These are phyloP conservation scores for Lepidostoma basale DNA, from an alignment of 1,140 invertebrate species.

Conservation along the genomic window DNA sequence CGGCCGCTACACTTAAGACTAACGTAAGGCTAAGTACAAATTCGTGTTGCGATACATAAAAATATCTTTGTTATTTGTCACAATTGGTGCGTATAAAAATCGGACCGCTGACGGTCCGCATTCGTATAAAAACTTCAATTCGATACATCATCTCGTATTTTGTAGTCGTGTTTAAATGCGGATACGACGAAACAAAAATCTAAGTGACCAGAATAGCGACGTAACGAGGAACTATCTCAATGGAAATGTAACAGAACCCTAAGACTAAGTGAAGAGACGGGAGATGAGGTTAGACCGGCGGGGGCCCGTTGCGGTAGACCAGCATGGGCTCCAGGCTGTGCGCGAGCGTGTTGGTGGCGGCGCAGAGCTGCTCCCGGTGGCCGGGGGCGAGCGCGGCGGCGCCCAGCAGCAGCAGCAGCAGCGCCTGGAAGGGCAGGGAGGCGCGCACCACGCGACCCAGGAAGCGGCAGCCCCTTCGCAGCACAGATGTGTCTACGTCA, in stretches of 20 bases:
- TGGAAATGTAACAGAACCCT: constrained; percentile 35
- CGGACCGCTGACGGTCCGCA: constrained; percentile 6
- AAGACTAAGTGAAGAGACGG: constrained; percentile 8
- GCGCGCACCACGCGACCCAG: constrained; percentile 85
- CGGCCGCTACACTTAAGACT: constrained; percentile 32
- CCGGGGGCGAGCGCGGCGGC: constrained; percentile 86
- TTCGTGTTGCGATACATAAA: constrained; percentile 36
- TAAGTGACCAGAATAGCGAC: constrained; percentile 14
- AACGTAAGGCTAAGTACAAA: constrained; percentile 45
- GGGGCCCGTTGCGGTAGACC: constrained; percentile 86
- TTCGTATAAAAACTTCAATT: constrained; percentile 25
- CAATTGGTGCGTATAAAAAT: constrained; percentile 27
- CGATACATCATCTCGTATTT: constrained; percentile 4
- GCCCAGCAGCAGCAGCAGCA: constrained; percentile 87
- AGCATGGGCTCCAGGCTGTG: constrained; percentile 84
- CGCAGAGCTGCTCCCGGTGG: constrained; percentile 83
- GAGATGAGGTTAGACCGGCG: constrained; percentile 70
- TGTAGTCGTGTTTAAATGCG: constrained; percentile 21
- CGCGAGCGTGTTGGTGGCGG: constrained; percentile 80
- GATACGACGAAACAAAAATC: constrained; percentile 17
- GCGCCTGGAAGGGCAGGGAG: constrained; percentile 88
- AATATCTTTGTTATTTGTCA: constrained; percentile 33
- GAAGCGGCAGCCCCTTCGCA: constrained; percentile 79
- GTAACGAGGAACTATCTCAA: constrained; percentile 25
- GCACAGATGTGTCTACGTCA: constrained; percentile 68